Evolutionary conservation across 2,888 invertebrate species (phyloP), one percentile per base, ranked within the genome.

Genomic region (Slavum lentiscoides): DNA sequence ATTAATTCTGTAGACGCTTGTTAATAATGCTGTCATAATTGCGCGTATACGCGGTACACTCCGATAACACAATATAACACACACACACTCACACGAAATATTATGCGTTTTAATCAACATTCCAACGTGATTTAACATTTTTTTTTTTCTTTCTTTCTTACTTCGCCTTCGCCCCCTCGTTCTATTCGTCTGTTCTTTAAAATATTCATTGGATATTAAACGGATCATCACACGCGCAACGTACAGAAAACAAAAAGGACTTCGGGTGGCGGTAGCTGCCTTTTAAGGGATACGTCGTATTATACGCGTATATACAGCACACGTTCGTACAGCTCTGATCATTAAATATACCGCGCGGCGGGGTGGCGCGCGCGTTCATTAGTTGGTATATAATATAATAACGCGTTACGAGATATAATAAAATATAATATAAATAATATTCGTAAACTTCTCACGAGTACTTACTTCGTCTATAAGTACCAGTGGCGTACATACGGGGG

Each of bases 101-200:
- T 80, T 80, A 80, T 80, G 80, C 80, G 62, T 80, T 80, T 80
- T 80, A 80, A 80, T 80, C 80, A 80, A 80, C 80, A 80, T 80
- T 80, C 80, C 80, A 80, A 72, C 72, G 64, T 80, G 80, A 80
- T 80, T 80, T 80, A 80, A 80, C 80, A 80, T 80, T 80, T 72
- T 80, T 74, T 21, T 59, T n/a, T 58, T 58, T n/a, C 30, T 30
- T 30, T 30, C 30, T 58, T 21, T 59, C 21, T 59, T 61, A 15
- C 21, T 61, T 61, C 23, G 21, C 21, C 11, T 59, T 74, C 37
- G 39, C 72, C 72, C 72, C 72, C 62, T 21, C 64, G 53, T 30
- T 64, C 64, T 64, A 66, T 72, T 80, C 4, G 23, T 80, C 80
- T 55, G 58, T 64, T 72, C 72, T 66, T 72, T 80, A 72, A 80